Percentiles rank a stretch among this genome's conserved stretches.
These are phyloP conservation scores for Macrochelys suwanniensis DNA, from an alignment of 2,797 vertebrate species.

Conservation along the genomic window DNA sequence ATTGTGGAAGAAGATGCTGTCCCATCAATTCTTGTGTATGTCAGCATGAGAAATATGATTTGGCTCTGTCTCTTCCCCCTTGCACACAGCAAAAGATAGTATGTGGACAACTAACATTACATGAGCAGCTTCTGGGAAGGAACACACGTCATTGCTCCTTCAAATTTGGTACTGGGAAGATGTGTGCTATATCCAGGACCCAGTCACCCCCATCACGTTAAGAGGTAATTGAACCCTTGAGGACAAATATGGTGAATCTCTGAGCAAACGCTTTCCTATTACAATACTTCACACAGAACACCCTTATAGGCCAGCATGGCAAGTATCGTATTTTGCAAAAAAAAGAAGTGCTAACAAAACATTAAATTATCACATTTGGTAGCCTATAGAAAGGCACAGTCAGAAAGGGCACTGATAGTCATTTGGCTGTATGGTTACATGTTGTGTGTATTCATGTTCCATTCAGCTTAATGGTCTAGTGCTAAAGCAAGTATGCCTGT, in stretches of 20 bases:
- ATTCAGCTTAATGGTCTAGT: background rate
- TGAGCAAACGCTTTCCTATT: background rate
- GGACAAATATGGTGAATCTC: background rate
- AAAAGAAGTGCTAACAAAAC: background rate
- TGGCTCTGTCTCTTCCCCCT: too few species aligned
- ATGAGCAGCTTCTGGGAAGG: too few species aligned
- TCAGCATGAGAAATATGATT: too few species aligned
- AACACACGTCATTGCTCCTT: too few species aligned
- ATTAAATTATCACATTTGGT: background rate
- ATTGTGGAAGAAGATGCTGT: too few species aligned
- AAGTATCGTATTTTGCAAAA: background rate
- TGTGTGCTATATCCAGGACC: background rate
- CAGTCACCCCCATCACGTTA: background rate
- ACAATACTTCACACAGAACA: background rate
- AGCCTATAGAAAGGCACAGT: background rate
- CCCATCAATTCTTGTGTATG: too few species aligned
- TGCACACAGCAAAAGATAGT: too few species aligned
- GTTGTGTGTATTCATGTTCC: background rate
- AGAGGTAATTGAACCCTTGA: background rate
- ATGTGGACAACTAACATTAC: too few species aligned
- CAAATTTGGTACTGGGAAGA: too few species aligned
- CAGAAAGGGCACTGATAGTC: background rate
- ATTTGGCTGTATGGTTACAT: background rate
- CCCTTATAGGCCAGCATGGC: background rate
- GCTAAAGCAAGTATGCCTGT: background rate